Evolutionary conservation across 1,140 invertebrate genomes (phyloP).

Genomic region (Zaprionus nigranus): DNA sequence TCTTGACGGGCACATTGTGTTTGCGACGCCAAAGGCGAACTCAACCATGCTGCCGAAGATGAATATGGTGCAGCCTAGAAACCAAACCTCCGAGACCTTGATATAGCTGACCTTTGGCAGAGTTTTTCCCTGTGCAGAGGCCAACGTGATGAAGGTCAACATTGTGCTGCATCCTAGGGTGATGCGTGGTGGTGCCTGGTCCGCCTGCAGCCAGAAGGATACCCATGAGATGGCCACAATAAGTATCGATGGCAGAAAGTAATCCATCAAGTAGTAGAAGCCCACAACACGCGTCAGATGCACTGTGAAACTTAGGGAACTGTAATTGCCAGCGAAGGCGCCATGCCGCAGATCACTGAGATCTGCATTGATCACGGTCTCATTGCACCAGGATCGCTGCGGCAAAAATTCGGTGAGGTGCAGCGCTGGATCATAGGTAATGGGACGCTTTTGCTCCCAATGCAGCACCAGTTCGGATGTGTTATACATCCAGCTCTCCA

Average conservation of each 20-base stretch:
- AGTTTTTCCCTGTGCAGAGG: slow-evolving; percentile 91
- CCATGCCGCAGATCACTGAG: slow-evolving; percentile 88
- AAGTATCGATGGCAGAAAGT: slow-evolving; percentile 94
- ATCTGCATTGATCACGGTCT: slow-evolving; percentile 88
- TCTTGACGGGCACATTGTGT: slow-evolving; percentile 92
- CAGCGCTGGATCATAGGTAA: slow-evolving; percentile 90
- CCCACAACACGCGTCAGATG: slow-evolving; percentile 92
- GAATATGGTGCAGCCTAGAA: slow-evolving; percentile 93
- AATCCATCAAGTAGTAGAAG: slow-evolving; percentile 96
- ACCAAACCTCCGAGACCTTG: slow-evolving; percentile 96
- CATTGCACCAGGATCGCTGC: slow-evolving; percentile 89
- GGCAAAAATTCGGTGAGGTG: slow-evolving; percentile 93
- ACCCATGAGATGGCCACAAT: slow-evolving; percentile 96
- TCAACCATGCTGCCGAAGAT: slow-evolving; percentile 94
- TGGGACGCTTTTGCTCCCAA: slow-evolving; percentile 91
- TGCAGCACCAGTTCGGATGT: slow-evolving; percentile 89
- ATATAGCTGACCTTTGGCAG: slow-evolving; percentile 95
- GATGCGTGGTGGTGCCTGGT: slow-evolving; percentile 92
- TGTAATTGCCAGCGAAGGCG: slow-evolving; percentile 92
- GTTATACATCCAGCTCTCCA: slow-evolving; percentile 94
- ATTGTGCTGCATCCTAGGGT: slow-evolving; percentile 93
- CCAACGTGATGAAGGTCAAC: slow-evolving; percentile 94
- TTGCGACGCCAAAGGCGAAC: slow-evolving; percentile 95
- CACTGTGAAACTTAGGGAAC: slow-evolving; percentile 91
- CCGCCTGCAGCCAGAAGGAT: slow-evolving; percentile 95